Evolutionary conservation across 64 coral and sea anemone genomes (phyloP).

Genomic region (Dendronephthya gigantea): DNA sequence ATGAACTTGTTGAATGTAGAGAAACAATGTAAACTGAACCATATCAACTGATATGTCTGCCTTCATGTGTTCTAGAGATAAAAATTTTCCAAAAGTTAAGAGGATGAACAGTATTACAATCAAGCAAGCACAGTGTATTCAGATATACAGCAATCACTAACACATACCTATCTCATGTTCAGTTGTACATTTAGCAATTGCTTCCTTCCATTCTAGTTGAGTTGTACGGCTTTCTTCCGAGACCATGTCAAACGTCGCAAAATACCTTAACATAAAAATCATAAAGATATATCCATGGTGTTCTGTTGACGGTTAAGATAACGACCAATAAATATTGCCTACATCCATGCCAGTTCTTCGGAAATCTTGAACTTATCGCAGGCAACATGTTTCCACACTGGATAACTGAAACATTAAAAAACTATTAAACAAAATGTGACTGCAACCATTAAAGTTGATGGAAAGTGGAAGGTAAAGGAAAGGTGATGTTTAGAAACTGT

Average conservation of each 20-base stretch:
- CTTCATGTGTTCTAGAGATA: constrained; percentile 60
- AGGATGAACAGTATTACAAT: neutral
- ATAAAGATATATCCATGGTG: neutral
- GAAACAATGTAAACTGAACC: constrained; percentile 79
- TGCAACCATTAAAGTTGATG: too few species aligned
- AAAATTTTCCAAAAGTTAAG: neutral
- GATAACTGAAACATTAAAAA: constrained; percentile 43
- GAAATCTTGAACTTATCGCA: constrained; percentile 82
- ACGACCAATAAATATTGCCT: constrained; percentile 18
- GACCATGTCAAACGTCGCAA: constrained; percentile 98
- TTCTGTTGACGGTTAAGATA: too few species aligned
- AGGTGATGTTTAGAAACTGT: too few species aligned
- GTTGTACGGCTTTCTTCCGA: constrained; percentile 69
- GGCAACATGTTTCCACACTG: constrained; percentile 91
- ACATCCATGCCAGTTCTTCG: constrained; percentile 97
- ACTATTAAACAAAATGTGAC: too few species aligned
- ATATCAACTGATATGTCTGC: constrained; percentile 55
- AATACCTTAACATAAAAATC: constrained; percentile 51
- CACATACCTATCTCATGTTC: constrained; percentile 39
- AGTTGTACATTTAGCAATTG: constrained; percentile 48
- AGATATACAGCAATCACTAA: neutral
- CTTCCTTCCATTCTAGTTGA: constrained; percentile 50
- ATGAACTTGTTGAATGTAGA: constrained; percentile 96
- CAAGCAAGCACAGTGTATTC: neutral
- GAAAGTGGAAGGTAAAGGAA: too few species aligned